Evolutionary conservation across 2,113 vertebrate species (phyloP), one percentile per base, ranked within the genome.

Genomic region (Scatophagus argus): DNA sequence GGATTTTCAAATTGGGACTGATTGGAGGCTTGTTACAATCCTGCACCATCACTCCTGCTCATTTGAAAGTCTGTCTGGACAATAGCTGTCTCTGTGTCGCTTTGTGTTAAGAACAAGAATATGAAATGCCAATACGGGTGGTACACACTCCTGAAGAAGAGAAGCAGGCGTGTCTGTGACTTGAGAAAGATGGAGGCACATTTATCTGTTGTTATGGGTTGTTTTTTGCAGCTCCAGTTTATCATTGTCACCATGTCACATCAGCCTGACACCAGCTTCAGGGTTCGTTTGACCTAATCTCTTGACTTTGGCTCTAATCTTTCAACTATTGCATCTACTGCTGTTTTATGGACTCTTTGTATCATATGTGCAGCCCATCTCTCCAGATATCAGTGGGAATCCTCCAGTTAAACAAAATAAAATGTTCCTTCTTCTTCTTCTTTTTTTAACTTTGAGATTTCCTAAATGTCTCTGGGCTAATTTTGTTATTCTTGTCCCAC

Each of bases 181-280:
- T 74, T 46, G 16, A 59, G 16, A 67, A 43, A 41, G 51, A 80
- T 29, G 72, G 79, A 67, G 65, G 74, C 39, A n/a, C 55, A 39
- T 60, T 51, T 82, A 81, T 89, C 70, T 83, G 44, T 60, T 69
- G 43, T 65, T 74, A 8, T 56, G 67, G 27, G 25, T 59, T 52
- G 64, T 88, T 79, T 46, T 85, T 74, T 68, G 54, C 52, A 68
- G 60, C 52, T 74, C 21, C 51, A 9, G 17, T 67, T 85, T 83
- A 90, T 90, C 32, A 43, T 41, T 54, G 51, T 68, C 43, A 55
- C 87, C 65, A 78, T 86, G 85, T 91, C 82, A 72, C 81, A 90
- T 88, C 82, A 85, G 67, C 69, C 47, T 91, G 87, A 93, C 86
- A 86, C 71, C 31, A 16, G 39, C 67, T 25, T 51, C 74, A 55